These are phyloP conservation scores for Nebria brevicollis DNA, from an alignment of 2,888 invertebrate genomes.

Conservation along the genomic window DNA sequence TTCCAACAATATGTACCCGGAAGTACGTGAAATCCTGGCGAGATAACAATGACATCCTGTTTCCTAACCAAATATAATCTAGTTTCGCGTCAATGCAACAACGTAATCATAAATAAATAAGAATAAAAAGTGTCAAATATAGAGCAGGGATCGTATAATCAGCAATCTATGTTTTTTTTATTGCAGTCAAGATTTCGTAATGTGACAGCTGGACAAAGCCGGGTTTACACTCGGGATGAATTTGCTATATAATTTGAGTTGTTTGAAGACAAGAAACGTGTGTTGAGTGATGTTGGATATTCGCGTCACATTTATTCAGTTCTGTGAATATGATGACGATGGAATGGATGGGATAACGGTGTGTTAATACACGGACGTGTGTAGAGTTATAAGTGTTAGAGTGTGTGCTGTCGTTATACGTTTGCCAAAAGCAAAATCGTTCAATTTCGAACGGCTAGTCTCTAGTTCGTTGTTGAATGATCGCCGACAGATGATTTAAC, in stretches of 20 bases:
- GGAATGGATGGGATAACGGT: too few relatives aligned
- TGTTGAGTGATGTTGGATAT: too few relatives aligned
- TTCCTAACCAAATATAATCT: too few relatives aligned
- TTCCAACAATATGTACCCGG: too few relatives aligned
- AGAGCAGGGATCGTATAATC: background rate
- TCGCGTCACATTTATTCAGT: too few relatives aligned
- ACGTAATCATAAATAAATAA: background rate
- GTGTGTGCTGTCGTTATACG: background rate
- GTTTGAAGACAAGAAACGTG: too few relatives aligned
- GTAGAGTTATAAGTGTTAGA: background rate
- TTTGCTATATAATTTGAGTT: too few relatives aligned
- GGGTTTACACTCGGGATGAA: background rate
- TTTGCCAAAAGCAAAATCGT: background rate
- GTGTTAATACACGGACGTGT: background rate
- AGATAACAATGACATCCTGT: too few relatives aligned
- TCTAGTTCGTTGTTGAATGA: background rate
- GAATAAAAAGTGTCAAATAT: background rate
- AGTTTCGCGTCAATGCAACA: too few relatives aligned
- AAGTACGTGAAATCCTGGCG: too few relatives aligned
- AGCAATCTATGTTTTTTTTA: background rate
- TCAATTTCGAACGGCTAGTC: background rate
- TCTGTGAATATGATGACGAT: too few relatives aligned
- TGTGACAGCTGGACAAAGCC: background rate
- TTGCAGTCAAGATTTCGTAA: background rate
- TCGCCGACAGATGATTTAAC: background rate